Base-by-base conservation (phyloP, 2,888 invertebrate genomes). In the Acleris laterana region DNA sequence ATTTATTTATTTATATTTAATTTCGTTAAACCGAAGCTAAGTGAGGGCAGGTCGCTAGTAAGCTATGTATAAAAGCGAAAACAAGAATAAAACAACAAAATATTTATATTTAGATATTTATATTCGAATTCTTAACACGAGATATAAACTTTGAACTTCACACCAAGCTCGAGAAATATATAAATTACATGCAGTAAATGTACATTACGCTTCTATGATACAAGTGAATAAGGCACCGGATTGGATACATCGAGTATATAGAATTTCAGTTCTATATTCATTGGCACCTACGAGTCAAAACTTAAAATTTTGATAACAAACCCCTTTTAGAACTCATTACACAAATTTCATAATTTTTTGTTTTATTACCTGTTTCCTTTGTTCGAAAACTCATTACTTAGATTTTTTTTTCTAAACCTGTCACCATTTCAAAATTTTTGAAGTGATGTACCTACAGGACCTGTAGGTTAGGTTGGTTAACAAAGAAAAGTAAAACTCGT, bases 141-240 rank as follows among this genome's bases (percentile, higher is more conserved):
- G 72, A 77, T 75, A 61, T 68, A 63, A 68, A 59, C 60, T 68
- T 75, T 74, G 70, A 69, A 75, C 74, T 69, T 72, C 71, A 49
- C 77, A 77, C 75, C 68, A 77, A 81, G 82, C 73, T 68, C 77
- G 76, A 72, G 68, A 73, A 74, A 81, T 82, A 82, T 84, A 89
- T 90, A 90, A 90, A 89, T 89, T 87, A 90, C 77, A 88, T 78
- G 82, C 80, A 78, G 83, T 84, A 84, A 77, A 83, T 85, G 76
- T 85, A 84, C 83, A 83, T 71, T 81, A 81, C 69, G 76, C 80
- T 80, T 80, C 69, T 87, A 83, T 85, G 78, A 81, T 83, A 87
- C 83, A 85, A 72, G 65, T 72, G 77, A 74, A 74, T 81, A 87
- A 88, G 90, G 89, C 91, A 89, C 89, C 38, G 77, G 77, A 77